Evolutionary conservation across 2,113 vertebrate genomes (phyloP), one percentile per base, ranked within the genome.

Genomic region (Labeo catla): DNA sequence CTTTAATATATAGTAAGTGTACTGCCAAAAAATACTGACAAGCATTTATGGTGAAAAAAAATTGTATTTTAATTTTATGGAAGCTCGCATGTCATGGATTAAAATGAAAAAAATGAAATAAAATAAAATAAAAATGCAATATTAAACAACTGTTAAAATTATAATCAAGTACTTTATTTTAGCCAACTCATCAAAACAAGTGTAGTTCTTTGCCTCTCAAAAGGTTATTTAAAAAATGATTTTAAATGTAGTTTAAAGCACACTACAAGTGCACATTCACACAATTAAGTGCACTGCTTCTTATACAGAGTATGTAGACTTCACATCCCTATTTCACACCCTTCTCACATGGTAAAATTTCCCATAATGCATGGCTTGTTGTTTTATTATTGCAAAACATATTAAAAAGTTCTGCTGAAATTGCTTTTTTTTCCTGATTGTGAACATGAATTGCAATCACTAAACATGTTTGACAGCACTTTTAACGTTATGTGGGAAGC

Each of bases 351-450:
- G 19, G 15, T 45, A 73, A 6, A 21, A 23, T 73, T 3, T 47
- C 11, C 28, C n/a, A 4, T 63, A 13, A 2, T 66, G 23, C 63
- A 66, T 34, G 5, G 63, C 63, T 65, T 65, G 2, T 23, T 23
- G 28, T 2, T 34, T 66, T 34, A 12, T 83, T 82, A 80, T 76
- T 77, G 15, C 68, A 73, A 34, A 78, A 28, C 39, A 52, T 87
- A 87, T 84, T 50, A 84, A 72, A 72, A 49, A 65, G 72, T 65
- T 45, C 47, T 81, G 80, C 34, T 68, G 50, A 89, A 86, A 85
- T 57, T 4, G 43, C 45, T 47, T 74, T 74, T 72, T 63, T 72
- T 68, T 76, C 72, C 23, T 86, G 23, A 65, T 1, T 8, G 61
- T 82, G 76, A 45, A 57, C 6, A 63, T 82, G 76, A 54, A 77